Percentiles rank a stretch among this genome's conserved stretches.
These are phyloP conservation scores for Alca torda DNA, from an alignment of 2,797 vertebrate species.

Conservation along the genomic window DNA sequence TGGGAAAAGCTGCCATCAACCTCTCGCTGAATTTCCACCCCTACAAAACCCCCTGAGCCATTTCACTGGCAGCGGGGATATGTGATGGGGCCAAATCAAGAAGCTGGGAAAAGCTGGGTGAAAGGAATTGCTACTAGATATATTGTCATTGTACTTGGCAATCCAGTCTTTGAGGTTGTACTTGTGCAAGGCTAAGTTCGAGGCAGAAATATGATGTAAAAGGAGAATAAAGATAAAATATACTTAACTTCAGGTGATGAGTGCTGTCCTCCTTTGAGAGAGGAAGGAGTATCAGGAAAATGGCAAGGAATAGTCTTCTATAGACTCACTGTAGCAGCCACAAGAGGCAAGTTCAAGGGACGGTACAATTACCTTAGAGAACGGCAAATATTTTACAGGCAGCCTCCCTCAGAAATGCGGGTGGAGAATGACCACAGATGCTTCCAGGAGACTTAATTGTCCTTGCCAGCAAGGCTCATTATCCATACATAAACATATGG, in stretches of 20 bases:
- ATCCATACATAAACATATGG: conserved; percentile 62
- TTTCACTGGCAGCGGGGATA: neutral
- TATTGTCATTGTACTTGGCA: neutral
- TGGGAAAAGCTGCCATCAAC: neutral
- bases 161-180: neutral
- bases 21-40: neutral
- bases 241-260: neutral
- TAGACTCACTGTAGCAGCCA: neutral
- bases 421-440: conserved; percentile 52
- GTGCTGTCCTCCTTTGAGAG: neutral
- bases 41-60: neutral
- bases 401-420: neutral
- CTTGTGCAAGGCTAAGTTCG: neutral
- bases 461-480: conserved; percentile 63
- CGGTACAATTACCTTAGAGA: neutral
- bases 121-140: neutral
- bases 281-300: neutral
- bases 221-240: neutral
- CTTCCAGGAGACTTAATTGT: conserved; percentile 52
- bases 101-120: neutral
- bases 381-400: neutral
- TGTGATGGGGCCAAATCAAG: neutral
- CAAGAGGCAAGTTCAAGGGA: neutral
- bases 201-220: neutral
- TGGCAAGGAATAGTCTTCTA: neutral